Evolutionary conservation across 2,113 vertebrate species (phyloP).

Genomic region (Nothobranchius furzeri): DNA sequence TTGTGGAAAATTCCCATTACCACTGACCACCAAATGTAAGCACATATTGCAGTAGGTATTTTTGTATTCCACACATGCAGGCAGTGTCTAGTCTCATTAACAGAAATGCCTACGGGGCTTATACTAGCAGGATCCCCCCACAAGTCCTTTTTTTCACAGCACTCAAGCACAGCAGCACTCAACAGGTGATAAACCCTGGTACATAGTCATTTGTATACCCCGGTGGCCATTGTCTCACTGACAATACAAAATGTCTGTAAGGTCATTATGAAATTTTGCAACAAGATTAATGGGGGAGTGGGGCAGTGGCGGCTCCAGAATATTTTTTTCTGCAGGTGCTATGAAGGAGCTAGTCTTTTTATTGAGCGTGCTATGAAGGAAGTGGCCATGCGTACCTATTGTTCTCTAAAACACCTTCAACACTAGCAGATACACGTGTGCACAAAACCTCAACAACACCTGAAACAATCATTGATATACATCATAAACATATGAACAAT

Average conservation of each 20-base stretch:
- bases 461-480: too few species aligned
- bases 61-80: constrained; percentile 58
- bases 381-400: too few species aligned
- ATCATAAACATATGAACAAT: too few species aligned
- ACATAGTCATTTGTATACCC: constrained; percentile 34
- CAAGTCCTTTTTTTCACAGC: constrained; percentile 57
- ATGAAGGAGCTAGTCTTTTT: too few species aligned
- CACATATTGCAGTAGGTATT: constrained; percentile 21
- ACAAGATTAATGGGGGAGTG: neutral
- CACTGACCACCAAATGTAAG: constrained; percentile 22
- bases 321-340: too few species aligned
- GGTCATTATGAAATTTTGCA: constrained; percentile 5
- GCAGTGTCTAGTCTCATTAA: constrained; percentile 54
- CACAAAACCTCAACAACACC: too few species aligned
- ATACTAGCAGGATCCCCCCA: constrained; percentile 36
- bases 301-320: too few species aligned
- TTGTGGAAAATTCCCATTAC: constrained; percentile 14
- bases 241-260: constrained; percentile 55
- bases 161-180: constrained; percentile 37
- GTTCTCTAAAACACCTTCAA: too few species aligned
- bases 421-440: too few species aligned
- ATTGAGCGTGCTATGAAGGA: too few species aligned
- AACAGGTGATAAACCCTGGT: constrained; percentile 10
- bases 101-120: constrained; percentile 48
- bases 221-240: constrained; percentile 45